phyloP scores from a whole-genome alignment of 2,113 vertebrate species.

The Neopipo cinnamomea region DNA sequence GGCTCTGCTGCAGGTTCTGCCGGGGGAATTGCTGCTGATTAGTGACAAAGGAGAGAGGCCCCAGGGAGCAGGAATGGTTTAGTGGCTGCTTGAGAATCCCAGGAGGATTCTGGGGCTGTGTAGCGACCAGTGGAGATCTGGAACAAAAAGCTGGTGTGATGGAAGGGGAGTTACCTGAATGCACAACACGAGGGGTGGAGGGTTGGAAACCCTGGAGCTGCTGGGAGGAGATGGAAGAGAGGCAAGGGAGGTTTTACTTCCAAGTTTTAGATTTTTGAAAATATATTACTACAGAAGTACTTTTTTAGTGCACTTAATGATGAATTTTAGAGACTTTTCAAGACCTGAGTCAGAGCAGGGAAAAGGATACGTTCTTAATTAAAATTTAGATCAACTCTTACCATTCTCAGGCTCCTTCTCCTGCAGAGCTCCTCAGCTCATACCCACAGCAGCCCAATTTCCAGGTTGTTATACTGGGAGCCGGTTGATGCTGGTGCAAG shows the following conservation, averaged over 20 bases:
- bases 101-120: not conserved
- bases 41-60: not conserved
- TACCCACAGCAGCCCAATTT: not conserved
- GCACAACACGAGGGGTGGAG: not conserved
- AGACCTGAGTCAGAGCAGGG: not conserved
- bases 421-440: not conserved
- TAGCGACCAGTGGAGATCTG: not conserved
- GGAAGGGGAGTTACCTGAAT: not conserved
- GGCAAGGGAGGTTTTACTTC: not conserved
- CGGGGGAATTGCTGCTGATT: not conserved
- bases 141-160: not conserved
- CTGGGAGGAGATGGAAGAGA: not conserved
- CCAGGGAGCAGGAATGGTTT: not conserved
- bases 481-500: too few relatives aligned
- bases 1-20: not conserved
- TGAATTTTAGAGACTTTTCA: not conserved
- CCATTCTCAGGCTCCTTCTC: not conserved
- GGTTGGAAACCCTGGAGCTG: not conserved
- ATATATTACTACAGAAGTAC: too few relatives aligned
- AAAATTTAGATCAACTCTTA: not conserved
- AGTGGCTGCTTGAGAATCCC: not conserved
- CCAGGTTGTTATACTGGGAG: not conserved
- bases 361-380: not conserved
- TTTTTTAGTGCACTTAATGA: accelerated
- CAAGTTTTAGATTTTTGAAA: not conserved